Conservation (phyloP, 2,797 vertebrate species). For the Clarias fuscus region DNA sequence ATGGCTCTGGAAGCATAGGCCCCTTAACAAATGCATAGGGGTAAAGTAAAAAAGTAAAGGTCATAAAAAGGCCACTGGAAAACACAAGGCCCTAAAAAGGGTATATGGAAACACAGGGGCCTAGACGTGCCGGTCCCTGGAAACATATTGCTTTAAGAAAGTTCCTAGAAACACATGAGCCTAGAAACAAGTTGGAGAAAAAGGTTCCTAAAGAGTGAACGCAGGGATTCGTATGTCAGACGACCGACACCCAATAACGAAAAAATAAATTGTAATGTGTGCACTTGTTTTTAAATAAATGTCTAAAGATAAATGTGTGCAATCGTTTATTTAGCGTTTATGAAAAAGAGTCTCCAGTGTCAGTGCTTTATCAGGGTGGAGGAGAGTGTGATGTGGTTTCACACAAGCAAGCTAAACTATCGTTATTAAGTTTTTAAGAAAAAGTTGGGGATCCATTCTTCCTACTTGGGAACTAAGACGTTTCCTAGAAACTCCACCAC, state of each 20-base stretch:
- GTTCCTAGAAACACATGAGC: no score
- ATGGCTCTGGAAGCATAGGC: no score
- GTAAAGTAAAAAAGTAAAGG: no score
- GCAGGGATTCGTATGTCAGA: not conserved
- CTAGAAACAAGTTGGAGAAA: no score
- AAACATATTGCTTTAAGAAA: no score
- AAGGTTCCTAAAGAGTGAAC: not conserved
- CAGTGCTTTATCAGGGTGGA: not conserved
- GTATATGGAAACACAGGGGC: no score
- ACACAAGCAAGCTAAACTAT: not conserved
- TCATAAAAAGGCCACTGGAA: no score
- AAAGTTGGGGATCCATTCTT: not conserved
- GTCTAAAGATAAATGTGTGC: not conserved
- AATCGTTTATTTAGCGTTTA: no score
- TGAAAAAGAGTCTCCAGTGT: not conserved
- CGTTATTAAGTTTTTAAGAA: not conserved
- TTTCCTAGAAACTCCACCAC: not conserved
- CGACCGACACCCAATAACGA: not conserved
- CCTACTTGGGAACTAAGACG: not conserved
- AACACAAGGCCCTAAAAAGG: no score
- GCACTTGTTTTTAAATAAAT: not conserved
- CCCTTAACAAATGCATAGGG: no score
- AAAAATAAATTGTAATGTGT: no score
- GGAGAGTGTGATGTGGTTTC: not conserved
- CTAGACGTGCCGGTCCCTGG: no score